A percentile compares a stretch with the other conserved stretches of the same genome.
Evolutionary conservation across 1,140 invertebrate species (phyloP).

Genomic region (Drosophila micromelanica): DNA sequence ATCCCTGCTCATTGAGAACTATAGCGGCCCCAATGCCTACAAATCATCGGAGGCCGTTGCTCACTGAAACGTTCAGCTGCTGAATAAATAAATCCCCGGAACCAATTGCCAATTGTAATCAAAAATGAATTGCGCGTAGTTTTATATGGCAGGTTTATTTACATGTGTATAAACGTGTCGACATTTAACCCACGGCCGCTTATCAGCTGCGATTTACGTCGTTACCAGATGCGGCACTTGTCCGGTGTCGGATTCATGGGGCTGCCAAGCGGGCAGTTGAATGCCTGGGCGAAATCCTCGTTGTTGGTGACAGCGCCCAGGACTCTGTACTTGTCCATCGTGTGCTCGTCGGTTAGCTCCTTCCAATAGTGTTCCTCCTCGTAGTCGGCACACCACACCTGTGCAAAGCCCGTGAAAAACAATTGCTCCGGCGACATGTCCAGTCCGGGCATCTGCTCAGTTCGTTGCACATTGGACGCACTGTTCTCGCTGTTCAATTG

Average conservation of each 20-base stretch:
- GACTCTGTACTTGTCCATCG: slow-evolving; percentile 85
- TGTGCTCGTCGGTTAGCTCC: slow-evolving; percentile 64
- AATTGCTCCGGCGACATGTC: slow-evolving; percentile 93
- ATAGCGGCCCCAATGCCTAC: slow-evolving; percentile 81
- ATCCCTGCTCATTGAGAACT: slow-evolving; percentile 87
- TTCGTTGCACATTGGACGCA: slow-evolving; percentile 83
- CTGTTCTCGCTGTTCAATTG: slow-evolving; percentile 78
- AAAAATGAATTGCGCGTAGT: background rate
- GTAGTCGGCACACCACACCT: slow-evolving; percentile 85
- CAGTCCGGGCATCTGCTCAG: slow-evolving; percentile 90
- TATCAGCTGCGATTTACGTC: slow-evolving; percentile 26
- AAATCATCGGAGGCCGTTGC: slow-evolving; percentile 66
- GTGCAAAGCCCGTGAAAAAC: slow-evolving; percentile 96
- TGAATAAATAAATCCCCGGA: slow-evolving; percentile 5
- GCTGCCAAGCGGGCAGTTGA: slow-evolving; percentile 86
- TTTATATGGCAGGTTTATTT: slow-evolving; percentile 11
- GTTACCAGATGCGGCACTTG: slow-evolving; percentile 69
- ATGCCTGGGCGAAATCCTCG: slow-evolving; percentile 87
- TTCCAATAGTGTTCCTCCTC: slow-evolving; percentile 73
- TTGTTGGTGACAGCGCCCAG: slow-evolving; percentile 89
- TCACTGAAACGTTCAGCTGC: slow-evolving; percentile 30
- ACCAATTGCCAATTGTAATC: slow-evolving; percentile 16
- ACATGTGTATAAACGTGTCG: background rate
- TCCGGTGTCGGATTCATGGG: slow-evolving; percentile 87
- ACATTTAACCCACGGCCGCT: slow-evolving; percentile 13